A percentile compares a stretch with the other conserved stretches of the same genome.
These are phyloP conservation scores for Antheraea yamamai DNA, from an alignment of 2,888 invertebrate genomes.

Conservation along the genomic window DNA sequence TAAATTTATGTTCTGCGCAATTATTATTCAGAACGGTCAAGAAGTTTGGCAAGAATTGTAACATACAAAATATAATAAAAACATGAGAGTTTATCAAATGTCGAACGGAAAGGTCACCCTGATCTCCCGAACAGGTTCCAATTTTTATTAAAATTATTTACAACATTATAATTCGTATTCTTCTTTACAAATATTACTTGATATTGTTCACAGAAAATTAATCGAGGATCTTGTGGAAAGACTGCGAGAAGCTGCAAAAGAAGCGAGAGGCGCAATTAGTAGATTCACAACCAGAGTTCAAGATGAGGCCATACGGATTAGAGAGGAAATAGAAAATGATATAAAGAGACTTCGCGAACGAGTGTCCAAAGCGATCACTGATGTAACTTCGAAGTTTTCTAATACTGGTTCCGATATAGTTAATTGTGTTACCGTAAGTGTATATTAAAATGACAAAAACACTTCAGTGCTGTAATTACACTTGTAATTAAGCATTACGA, in stretches of 20 bases:
- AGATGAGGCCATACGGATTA: slow-evolving; percentile 44
- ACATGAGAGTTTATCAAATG: not conserved
- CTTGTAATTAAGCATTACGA: too few species aligned
- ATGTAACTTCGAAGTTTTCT: slow-evolving; percentile 47
- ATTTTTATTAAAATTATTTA: not conserved
- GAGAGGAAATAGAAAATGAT: slow-evolving; percentile 46
- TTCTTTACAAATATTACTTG: not conserved
- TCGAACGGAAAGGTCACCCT: not conserved
- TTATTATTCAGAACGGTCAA: too few species aligned
- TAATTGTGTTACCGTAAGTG: slow-evolving; percentile 61
- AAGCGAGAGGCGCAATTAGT: slow-evolving; percentile 52
- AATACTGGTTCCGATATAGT: slow-evolving; percentile 49
- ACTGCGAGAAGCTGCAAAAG: slow-evolving; percentile 50
- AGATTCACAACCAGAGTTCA: slow-evolving; percentile 52
- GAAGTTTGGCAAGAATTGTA: too few species aligned
- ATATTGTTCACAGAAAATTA: slow-evolving; percentile 44
- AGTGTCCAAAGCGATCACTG: slow-evolving; percentile 49
- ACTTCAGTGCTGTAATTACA: not conserved
- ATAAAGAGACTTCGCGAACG: slow-evolving; percentile 49
- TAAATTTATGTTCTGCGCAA: too few species aligned
- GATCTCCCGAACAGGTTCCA: too few species aligned
- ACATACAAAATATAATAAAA: too few species aligned
- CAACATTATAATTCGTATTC: not conserved
- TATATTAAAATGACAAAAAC: not conserved
- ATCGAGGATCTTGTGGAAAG: slow-evolving; percentile 55